Base-by-base conservation (phyloP, 2,888 invertebrate species). In the Meliscaeva auricollis region DNA sequence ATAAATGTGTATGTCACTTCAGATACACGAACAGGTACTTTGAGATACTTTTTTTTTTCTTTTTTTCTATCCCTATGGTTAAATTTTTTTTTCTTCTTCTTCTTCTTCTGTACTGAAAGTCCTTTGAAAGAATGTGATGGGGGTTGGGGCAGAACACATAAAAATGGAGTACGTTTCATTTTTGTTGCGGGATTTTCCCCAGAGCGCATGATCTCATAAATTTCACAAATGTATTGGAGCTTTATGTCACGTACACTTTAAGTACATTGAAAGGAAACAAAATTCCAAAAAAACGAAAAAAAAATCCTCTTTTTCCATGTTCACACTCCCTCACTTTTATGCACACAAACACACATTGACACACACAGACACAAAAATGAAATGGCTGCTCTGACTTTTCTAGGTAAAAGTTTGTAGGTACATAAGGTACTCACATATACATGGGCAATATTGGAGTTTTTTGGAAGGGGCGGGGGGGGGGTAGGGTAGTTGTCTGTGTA, bases 121-220 rank as follows among this genome's bases (percentile, higher is more conserved):
- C 44, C 62, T 74, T 46, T 22, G 15, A 64, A 54, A 70, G 32
- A 22, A 44, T 13, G 5, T n/a, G n/a, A 44, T 9, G 41, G 48
- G 15, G n/a, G 48, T 7, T 5, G 46, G 44, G n/a, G n/a, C 13
- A 11, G 17, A 44, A 20, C n/a, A 41, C 44, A 80, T 75, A 85
- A 81, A 85, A 85, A 85, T 85, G 85, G 85, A 85, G 85, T 81
- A 76, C 76, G 62, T 81, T 81, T 85, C 77, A 81, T 85, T 81
- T 85, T 81, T 81, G 79, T 66, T 78, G 62, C 30, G 50, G 66
- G 66, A 50, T 77, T 56, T 62, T 81, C 81, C 85, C 76, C 68
- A 85, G 81, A 85, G 85, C 85, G 85, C 85, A 85, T 85, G 85
- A 85, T 85, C 85, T 73, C 85, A 85, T 85, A 80, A 85, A 85